These are phyloP conservation scores for Acrocephalus scirpaceus DNA, from an alignment of 2,797 vertebrate genomes.

Conservation along the genomic window DNA sequence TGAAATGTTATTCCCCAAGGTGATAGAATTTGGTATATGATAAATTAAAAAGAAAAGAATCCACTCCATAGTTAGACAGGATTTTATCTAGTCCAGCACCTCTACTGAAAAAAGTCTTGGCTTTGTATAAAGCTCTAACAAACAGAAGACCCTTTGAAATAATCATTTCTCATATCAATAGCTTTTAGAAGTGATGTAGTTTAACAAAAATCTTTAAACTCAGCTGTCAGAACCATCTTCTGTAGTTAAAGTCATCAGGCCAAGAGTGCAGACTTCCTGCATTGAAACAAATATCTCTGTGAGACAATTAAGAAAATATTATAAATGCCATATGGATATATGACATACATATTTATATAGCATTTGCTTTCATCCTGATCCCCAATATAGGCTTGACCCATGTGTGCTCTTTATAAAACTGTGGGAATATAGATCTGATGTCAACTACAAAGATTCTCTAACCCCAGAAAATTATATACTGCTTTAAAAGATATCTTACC, in stretches of 20 bases:
- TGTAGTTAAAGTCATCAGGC: background rate
- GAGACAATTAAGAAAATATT: background rate
- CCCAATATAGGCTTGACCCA: background rate
- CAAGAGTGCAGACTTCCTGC: background rate
- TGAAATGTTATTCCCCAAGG: background rate
- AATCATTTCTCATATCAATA: background rate
- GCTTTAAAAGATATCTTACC: background rate
- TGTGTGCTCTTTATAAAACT: background rate
- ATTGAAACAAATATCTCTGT: background rate
- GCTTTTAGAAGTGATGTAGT: background rate
- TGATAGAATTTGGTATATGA: background rate
- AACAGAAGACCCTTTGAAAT: background rate
- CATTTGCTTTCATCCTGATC: background rate
- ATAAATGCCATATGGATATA: background rate
- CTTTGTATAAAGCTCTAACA: background rate
- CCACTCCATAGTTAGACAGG: background rate
- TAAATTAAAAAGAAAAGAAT: background rate
- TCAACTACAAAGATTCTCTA: background rate
- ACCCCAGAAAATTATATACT: background rate
- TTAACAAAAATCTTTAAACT: background rate
- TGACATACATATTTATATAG: background rate
- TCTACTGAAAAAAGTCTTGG: background rate
- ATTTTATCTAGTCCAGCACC: background rate
- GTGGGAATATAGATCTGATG: background rate
- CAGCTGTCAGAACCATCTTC: background rate